Conservation (phyloP, 2,797 vertebrate species). For the Acanthopagrus latus region DNA sequence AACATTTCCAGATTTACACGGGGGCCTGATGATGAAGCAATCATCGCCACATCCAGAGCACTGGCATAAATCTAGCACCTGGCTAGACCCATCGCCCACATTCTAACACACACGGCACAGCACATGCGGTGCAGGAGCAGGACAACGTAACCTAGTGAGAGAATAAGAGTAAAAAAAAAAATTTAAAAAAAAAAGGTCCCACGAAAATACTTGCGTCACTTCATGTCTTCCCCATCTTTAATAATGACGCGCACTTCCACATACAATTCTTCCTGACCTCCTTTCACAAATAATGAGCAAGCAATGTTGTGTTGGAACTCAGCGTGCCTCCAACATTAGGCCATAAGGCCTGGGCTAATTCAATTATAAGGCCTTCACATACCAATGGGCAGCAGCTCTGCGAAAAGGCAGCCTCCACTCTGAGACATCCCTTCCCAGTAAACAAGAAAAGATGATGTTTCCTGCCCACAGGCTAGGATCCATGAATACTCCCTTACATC, state of each 20-base stretch:
- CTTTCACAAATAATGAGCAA: conserved; percentile 61
- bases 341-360: conserved; percentile 72
- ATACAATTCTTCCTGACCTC: conserved; percentile 47
- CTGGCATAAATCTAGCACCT: conserved; percentile 58
- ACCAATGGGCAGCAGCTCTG: conserved; percentile 59
- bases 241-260: conserved; percentile 7
- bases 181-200: background rate
- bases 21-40: conserved; percentile 61
- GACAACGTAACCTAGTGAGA: background rate
- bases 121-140: background rate
- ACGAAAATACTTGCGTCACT: background rate
- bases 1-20: conserved; percentile 63
- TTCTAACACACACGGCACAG: background rate
- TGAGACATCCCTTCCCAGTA: conserved; percentile 48
- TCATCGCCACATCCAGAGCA: conserved; percentile 52
- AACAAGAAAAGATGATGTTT: conserved; percentile 62
- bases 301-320: conserved; percentile 53
- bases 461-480: conserved; percentile 48
- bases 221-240: background rate
- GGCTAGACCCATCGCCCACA: conserved; percentile 16
- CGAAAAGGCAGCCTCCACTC: conserved; percentile 44
- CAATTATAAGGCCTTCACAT: conserved; percentile 74
- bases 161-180: conserved; percentile 4
- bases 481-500: conserved; percentile 33
- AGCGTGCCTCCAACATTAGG: conserved; percentile 59